Conservation (phyloP, 2,888 invertebrate species). For the Dimorphilus gyrociliatus region DNA sequence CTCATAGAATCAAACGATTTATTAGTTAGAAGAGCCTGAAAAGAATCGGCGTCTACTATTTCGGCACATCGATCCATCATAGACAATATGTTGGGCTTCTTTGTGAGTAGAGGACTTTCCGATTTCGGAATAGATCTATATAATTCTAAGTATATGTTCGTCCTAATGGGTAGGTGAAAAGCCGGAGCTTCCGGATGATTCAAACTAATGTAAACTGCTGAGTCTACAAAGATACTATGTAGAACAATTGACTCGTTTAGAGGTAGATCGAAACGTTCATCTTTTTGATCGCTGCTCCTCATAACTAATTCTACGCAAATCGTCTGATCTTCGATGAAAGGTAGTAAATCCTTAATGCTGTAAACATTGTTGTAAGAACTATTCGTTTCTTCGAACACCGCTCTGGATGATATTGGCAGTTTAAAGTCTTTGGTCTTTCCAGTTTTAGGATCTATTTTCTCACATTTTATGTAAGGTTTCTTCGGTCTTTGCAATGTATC, state of each 20-base stretch:
- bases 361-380: no score
- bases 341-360: conserved; percentile 9
- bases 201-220: conserved; percentile 12
- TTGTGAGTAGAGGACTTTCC: conserved; percentile 11
- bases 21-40: conserved; percentile 7
- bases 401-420: conserved; percentile 7
- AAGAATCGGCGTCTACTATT: conserved; percentile 8
- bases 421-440: conserved; percentile 6
- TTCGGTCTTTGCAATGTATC: conserved; percentile 9
- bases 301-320: conserved; percentile 8
- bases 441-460: conserved; percentile 6
- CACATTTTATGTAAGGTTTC: conserved; percentile 5
- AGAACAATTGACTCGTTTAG: conserved; percentile 6
- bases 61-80: conserved; percentile 14
- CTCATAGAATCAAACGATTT: no score
- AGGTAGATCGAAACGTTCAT: conserved; percentile 8
- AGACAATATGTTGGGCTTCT: conserved; percentile 10
- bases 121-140: conserved; percentile 8
- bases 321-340: conserved; percentile 8
- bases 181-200: conserved; percentile 10
- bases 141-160: conserved; percentile 9
- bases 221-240: conserved; percentile 10
- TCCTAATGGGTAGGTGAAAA: conserved; percentile 13
- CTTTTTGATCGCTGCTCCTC: conserved; percentile 8
- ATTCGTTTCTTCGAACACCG: conserved; percentile 12